A percentile compares a stretch with the other conserved stretches of the same genome.
These are phyloP conservation scores for Myopa testacea DNA, from an alignment of 2,888 invertebrate species.

Conservation along the genomic window DNA sequence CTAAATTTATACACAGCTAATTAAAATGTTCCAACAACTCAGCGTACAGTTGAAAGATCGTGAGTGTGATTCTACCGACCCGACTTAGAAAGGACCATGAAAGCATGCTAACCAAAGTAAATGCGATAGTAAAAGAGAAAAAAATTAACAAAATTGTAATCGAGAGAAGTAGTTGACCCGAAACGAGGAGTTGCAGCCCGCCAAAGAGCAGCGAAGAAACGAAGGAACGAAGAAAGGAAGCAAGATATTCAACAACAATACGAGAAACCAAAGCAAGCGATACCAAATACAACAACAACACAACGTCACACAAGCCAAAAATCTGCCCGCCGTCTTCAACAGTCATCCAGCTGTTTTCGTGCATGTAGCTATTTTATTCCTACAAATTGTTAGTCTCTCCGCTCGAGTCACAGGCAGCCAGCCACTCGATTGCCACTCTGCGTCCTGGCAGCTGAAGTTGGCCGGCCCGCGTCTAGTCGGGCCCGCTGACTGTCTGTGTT, in stretches of 20 bases:
- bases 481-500: neutral
- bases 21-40: slow-evolving; percentile 32
- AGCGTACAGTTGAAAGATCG: slow-evolving; percentile 24
- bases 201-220: neutral
- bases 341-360: slow-evolving; percentile 50
- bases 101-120: slow-evolving; percentile 11
- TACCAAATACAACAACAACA: slow-evolving; percentile 6
- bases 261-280: slow-evolving; percentile 13
- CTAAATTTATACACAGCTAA: slow-evolving; percentile 18
- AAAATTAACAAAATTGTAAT: slow-evolving; percentile 26
- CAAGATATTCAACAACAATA: neutral
- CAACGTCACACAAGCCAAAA: slow-evolving; percentile 28
- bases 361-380: slow-evolving; percentile 55
- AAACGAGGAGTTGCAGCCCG: neutral
- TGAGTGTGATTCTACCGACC: slow-evolving; percentile 22
- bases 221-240: neutral
- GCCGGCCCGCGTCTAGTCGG: neutral
- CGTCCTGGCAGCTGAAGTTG: neutral
- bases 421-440: neutral
- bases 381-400: slow-evolving; percentile 56
- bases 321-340: slow-evolving; percentile 11
- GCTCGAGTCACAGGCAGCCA: slow-evolving; percentile 11
- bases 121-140: neutral
- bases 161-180: slow-evolving; percentile 29
- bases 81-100: slow-evolving; percentile 20